Evolutionary conservation across 2,113 vertebrate genomes (phyloP).

Genomic region (Oncorhynchus tshawytscha): DNA sequence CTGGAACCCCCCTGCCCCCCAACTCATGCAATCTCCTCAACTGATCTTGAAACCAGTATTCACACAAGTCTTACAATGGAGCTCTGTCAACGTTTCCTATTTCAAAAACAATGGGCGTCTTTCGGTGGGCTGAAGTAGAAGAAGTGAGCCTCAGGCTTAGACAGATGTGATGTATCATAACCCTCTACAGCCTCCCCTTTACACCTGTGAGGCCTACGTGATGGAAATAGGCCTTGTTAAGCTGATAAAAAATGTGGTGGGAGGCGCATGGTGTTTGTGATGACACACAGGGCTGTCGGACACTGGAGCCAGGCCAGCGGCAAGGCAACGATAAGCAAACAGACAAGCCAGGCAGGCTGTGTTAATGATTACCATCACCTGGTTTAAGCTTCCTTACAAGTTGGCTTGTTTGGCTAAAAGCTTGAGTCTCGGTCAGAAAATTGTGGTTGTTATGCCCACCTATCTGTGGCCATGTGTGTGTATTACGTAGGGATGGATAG

Average conservation of each 20-base stretch:
- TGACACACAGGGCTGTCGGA: conserved; percentile 10
- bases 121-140: no score
- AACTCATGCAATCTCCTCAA: no score
- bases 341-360: conserved; percentile 47
- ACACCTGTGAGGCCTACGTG: neutral
- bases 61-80: no score
- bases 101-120: no score
- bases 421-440: conserved; percentile 12
- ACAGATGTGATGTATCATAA: conserved; percentile 22
- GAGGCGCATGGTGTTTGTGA: conserved; percentile 18
- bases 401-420: conserved; percentile 20
- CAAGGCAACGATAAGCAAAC: conserved; percentile 6
- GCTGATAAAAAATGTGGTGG: conserved; percentile 25
- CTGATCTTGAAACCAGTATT: no score
- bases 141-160: neutral
- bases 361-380: conserved; percentile 67
- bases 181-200: no score
- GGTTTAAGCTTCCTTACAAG: conserved; percentile 26
- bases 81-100: no score
- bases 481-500: conserved; percentile 1
- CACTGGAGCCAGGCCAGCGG: conserved; percentile 6
- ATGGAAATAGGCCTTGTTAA: conserved; percentile 1
- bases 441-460: neutral
- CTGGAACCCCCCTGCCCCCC: no score
- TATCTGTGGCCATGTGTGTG: conserved; percentile 6